Evolutionary conservation across 2,113 vertebrate species (phyloP).

Genomic region (Petromus typicus): DNA sequence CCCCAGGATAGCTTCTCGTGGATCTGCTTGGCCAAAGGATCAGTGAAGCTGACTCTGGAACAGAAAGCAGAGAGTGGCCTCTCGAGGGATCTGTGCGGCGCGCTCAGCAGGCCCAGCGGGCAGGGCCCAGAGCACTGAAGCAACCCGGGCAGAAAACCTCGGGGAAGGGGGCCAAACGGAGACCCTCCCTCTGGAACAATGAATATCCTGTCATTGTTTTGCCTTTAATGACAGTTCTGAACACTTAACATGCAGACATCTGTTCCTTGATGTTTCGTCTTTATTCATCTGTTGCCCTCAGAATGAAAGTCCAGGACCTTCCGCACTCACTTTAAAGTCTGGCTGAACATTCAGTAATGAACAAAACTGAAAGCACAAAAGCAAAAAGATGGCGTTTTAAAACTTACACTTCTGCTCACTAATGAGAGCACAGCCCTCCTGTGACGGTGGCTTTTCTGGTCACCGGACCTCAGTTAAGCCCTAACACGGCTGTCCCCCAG

Average conservation of each 20-base stretch:
- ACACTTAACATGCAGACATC: constrained; percentile 36
- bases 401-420: background rate
- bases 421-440: accelerated
- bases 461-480: accelerated
- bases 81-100: accelerated
- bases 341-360: constrained; percentile 88
- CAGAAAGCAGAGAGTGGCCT: accelerated
- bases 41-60: accelerated
- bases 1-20: no score
- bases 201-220: background rate
- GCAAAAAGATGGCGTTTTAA: background rate
- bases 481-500: accelerated
- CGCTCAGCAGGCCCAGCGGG: accelerated
- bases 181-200: background rate
- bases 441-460: background rate
- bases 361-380: constrained; percentile 87
- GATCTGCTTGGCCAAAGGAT: background rate
- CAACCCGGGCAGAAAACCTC: background rate
- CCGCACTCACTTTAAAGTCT: constrained; percentile 78
- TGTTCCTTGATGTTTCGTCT: constrained; percentile 56
- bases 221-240: background rate
- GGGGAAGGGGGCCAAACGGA: background rate
- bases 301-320: constrained; percentile 85
- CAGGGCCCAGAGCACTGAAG: accelerated
- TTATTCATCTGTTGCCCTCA: constrained; percentile 79